Conservation (phyloP, 2,113 vertebrate genomes). For the Paradoxurus hermaphroditus region DNA sequence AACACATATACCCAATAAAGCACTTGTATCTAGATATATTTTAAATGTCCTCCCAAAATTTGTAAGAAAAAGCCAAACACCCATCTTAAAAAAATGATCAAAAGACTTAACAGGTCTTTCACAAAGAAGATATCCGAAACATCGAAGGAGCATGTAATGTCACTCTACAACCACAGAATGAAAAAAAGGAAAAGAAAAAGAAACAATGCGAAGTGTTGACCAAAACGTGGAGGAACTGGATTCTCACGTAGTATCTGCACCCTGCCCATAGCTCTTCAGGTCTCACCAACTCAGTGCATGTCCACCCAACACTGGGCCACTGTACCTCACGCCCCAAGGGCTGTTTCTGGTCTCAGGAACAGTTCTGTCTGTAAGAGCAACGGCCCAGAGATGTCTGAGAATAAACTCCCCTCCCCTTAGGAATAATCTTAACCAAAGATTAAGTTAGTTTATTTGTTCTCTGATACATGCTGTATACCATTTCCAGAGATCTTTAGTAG, state of each 20-base stretch:
- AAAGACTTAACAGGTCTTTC: background rate
- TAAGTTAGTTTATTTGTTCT: background rate
- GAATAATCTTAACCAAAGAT: background rate
- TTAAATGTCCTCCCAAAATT: background rate
- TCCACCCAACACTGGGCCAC: background rate
- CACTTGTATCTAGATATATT: background rate
- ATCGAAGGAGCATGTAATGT: background rate
- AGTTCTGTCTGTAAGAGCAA: background rate
- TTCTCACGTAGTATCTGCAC: rapidly evolving
- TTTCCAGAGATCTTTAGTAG: background rate
- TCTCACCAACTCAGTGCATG: too few species aligned
- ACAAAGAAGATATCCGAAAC: background rate
- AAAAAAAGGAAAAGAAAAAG: background rate
- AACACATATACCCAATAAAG: background rate
- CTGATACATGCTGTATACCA: background rate
- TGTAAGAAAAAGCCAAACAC: background rate
- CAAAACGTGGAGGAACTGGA: too few species aligned
- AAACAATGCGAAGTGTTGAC: background rate
- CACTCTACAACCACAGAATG: background rate
- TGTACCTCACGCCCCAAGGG: background rate
- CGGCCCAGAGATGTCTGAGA: background rate
- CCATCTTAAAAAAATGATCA: background rate
- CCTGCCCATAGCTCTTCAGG: background rate
- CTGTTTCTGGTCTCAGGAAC: background rate
- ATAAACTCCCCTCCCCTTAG: background rate